Evolutionary conservation across 2,797 vertebrate species (phyloP).

Genomic region (Typhlichthys subterraneus): DNA sequence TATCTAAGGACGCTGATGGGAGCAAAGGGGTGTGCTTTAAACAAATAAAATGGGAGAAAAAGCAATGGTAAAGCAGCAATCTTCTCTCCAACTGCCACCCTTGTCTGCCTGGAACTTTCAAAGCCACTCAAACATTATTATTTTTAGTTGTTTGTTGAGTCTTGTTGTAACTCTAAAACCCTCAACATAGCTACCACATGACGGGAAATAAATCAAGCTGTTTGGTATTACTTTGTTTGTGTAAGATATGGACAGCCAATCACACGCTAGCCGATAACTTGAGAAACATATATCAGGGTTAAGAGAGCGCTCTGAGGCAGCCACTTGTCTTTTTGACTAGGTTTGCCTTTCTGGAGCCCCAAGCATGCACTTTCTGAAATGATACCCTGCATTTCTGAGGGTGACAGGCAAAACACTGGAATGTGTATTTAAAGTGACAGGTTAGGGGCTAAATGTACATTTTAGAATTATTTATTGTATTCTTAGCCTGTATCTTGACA

Average conservation of each 20-base stretch:
- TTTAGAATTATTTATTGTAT: constrained; percentile 13
- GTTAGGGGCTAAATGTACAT: constrained; percentile 23
- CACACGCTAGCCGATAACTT: constrained; percentile 38
- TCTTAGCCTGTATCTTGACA: not conserved
- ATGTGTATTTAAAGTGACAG: constrained; percentile 29
- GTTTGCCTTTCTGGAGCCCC: constrained; percentile 28
- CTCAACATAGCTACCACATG: constrained; percentile 4
- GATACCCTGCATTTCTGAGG: constrained; percentile 29
- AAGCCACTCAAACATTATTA: constrained; percentile 7
- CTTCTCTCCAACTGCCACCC: constrained; percentile 30
- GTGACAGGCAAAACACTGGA: constrained; percentile 24
- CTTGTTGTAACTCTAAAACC: not conserved
- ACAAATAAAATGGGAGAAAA: constrained; percentile 4
- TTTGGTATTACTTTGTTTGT: constrained; percentile 7
- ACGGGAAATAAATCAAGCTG: constrained; percentile 13
- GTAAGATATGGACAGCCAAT: constrained; percentile 33
- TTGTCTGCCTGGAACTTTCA: constrained; percentile 12
- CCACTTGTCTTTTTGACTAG: constrained; percentile 10
- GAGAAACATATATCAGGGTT: constrained; percentile 49
- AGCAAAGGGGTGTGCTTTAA: constrained; percentile 42
- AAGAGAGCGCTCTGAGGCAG: constrained; percentile 35
- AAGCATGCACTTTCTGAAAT: constrained; percentile 48
- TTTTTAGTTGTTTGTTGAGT: constrained; percentile 1
- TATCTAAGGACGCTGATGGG: constrained; percentile 40
- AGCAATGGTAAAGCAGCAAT: constrained; percentile 25